Evolutionary conservation across 92 coral and sea anemone species (phyloP).

Genomic region (Siderastrea radians): DNA sequence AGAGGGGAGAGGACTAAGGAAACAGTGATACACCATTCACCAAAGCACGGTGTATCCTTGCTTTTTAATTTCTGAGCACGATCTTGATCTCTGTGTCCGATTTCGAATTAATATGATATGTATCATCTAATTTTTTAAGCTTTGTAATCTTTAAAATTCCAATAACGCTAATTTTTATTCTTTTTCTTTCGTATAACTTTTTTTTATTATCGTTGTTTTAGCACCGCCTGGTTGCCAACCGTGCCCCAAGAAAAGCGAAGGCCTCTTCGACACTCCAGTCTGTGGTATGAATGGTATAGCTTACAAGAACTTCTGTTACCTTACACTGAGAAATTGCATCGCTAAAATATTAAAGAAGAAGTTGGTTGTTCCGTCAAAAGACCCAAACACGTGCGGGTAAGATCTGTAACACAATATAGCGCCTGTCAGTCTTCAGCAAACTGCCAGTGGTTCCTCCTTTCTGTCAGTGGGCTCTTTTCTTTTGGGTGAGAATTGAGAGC

Average conservation of each 20-base stretch:
- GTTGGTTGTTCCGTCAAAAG: conserved; percentile 81
- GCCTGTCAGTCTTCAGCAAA: neutral
- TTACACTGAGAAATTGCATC: conserved; percentile 91
- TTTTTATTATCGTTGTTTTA: conserved; percentile 22
- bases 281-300: conserved; percentile 97
- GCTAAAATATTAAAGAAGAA: conserved; percentile 91
- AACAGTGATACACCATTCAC: too few relatives aligned
- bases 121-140: neutral
- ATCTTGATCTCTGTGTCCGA: too few relatives aligned
- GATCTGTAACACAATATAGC: conserved; percentile 9
- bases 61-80: too few relatives aligned
- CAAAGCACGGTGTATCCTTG: too few relatives aligned
- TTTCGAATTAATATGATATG: too few relatives aligned
- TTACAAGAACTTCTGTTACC: conserved; percentile 94
- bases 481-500: too few relatives aligned
- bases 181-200: neutral
- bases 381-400: conserved; percentile 91
- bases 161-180: neutral
- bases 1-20: too few relatives aligned
- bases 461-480: neutral
- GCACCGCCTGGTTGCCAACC: conserved; percentile 97
- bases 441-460: neutral
- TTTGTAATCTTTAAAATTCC: neutral
- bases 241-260: conserved; percentile 91
- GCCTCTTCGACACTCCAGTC: conserved; percentile 96